Evolutionary conservation across 2,113 vertebrate genomes (phyloP).

Genomic region (Cariama cristata): DNA sequence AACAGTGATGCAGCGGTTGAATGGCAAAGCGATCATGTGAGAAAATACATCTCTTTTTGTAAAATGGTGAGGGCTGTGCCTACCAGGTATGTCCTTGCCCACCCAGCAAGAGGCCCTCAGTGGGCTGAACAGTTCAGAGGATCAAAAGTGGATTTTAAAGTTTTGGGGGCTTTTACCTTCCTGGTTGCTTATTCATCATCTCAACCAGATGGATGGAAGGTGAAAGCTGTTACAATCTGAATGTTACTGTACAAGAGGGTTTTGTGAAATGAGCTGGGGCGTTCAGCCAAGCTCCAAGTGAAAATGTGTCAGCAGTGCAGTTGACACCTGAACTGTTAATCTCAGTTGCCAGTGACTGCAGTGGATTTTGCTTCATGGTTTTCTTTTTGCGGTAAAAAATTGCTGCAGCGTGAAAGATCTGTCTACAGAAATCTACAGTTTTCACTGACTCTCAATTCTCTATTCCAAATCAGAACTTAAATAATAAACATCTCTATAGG

Average conservation of each 20-base stretch:
- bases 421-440: not conserved
- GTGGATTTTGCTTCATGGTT: not conserved
- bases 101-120: not conserved
- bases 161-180: not conserved
- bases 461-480: not conserved
- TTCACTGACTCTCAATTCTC: not conserved
- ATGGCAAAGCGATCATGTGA: not conserved
- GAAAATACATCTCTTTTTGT: not conserved
- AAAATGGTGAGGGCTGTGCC: not conserved
- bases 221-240: constrained; percentile 48
- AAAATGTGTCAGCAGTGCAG: constrained; percentile 52
- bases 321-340: constrained; percentile 60
- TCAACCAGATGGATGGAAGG: constrained; percentile 29
- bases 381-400: not conserved
- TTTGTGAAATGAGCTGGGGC: constrained; percentile 36
- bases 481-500: not conserved
- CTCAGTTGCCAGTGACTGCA: constrained; percentile 43
- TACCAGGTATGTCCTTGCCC: not conserved
- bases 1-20: not conserved
- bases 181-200: not conserved
- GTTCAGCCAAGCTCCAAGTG: constrained; percentile 43
- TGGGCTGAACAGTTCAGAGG: not conserved
- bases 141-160: not conserved
- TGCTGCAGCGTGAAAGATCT: not conserved
- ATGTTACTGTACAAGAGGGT: not conserved